These are phyloP conservation scores for Psammodynastes pulverulentus DNA, from an alignment of 2,113 vertebrate genomes.

Conservation along the genomic window DNA sequence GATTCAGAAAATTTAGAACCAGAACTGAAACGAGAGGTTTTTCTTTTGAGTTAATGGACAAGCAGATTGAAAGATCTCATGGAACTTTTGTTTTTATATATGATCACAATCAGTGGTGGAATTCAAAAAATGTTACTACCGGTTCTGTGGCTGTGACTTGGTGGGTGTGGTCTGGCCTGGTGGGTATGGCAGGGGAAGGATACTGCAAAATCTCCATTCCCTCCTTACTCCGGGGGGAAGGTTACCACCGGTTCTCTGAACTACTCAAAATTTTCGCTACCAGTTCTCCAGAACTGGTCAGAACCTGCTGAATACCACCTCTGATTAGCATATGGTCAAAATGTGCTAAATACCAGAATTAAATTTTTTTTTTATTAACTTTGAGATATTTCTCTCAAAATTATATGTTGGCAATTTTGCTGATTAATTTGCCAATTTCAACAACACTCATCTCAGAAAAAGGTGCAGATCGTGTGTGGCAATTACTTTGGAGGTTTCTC, in stretches of 20 bases:
- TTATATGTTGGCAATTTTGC: slow-evolving; percentile 40
- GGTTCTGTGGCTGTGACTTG: too few relatives aligned
- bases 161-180: too few relatives aligned
- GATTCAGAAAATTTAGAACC: neutral
- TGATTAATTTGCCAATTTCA: slow-evolving; percentile 67
- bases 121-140: too few relatives aligned
- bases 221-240: too few relatives aligned
- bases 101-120: too few relatives aligned
- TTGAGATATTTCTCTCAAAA: slow-evolving; percentile 56
- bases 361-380: slow-evolving; percentile 70
- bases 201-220: too few relatives aligned
- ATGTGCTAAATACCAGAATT: slow-evolving; percentile 66
- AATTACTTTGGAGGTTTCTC: neutral
- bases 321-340: slow-evolving; percentile 38
- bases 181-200: too few relatives aligned
- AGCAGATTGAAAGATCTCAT: neutral
- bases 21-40: neutral
- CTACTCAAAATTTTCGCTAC: too few relatives aligned
- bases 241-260: too few relatives aligned
- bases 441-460: slow-evolving; percentile 36
- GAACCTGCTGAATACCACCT: too few relatives aligned
- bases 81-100: neutral
- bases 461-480: neutral
- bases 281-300: too few relatives aligned
- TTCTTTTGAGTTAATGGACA: neutral